Evolutionary conservation across 2,797 vertebrate species (phyloP).

Genomic region (Ambastaia sidthimunki): DNA sequence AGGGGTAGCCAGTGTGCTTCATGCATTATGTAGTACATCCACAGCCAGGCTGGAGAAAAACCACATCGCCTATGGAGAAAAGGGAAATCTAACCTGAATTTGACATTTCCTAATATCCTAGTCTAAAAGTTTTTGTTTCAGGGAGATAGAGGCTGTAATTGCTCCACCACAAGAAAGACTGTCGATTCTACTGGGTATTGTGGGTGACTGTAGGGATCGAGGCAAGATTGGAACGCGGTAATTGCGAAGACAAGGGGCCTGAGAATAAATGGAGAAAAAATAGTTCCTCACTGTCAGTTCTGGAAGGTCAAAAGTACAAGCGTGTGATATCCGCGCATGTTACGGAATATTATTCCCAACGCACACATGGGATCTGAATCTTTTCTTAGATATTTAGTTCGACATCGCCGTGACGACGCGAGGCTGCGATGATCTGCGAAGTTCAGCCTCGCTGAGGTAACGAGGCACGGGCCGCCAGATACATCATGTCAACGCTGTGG

Average conservation of each 20-base stretch:
- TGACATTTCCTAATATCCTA: constrained; percentile 86
- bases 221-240: constrained; percentile 82
- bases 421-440: constrained; percentile 74
- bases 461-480: constrained; percentile 70
- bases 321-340: constrained; percentile 77
- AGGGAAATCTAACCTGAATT: constrained; percentile 84
- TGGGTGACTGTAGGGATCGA: constrained; percentile 80
- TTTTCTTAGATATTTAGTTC: constrained; percentile 80
- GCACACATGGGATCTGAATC: constrained; percentile 76
- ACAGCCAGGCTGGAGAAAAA: constrained; percentile 71
- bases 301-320: constrained; percentile 82
- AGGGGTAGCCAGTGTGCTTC: constrained; percentile 60
- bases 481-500: constrained; percentile 70
- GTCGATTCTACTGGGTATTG: constrained; percentile 82
- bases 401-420: constrained; percentile 71
- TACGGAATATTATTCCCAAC: constrained; percentile 77
- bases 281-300: constrained; percentile 76
- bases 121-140: constrained; percentile 81
- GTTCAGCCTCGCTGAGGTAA: constrained; percentile 67
- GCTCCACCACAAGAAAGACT: constrained; percentile 80
- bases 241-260: constrained; percentile 83
- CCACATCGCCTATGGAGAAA: constrained; percentile 75
- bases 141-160: constrained; percentile 82
- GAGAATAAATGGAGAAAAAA: constrained; percentile 77
- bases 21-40: constrained; percentile 77